Base-by-base conservation (phyloP, 1,140 invertebrate genomes). In the Drosophila yakuba region DNA sequence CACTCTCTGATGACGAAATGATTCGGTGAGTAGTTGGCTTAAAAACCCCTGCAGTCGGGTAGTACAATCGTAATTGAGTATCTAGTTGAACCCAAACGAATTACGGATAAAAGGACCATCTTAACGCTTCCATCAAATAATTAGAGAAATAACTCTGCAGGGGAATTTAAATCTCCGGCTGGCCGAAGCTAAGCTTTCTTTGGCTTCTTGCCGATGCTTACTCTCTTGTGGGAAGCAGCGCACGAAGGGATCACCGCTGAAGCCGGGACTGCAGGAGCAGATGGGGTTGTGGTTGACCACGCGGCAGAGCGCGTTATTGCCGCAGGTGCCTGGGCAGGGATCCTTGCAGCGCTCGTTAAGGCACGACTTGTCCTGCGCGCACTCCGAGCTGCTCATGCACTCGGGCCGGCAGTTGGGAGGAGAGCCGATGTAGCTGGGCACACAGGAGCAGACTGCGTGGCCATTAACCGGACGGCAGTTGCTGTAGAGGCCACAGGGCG, bases 201-300 rank as follows among this genome's bases (percentile, higher is more conserved):
- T 3, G 12, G 45, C 58, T 23, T 3, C 12, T 35, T 4, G 17
- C 17, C 36, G 59, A 47, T 58, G 64, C 94, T 95, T 94, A 95
- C 95, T 94, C 93, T 93, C 91, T 92, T 94, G 91, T 61, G 93
- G 93, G 51, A 93, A 68, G 91, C 96, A 96, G 71, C 94, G 93
- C 39, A 95, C 93, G 84, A 96, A 96, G 56, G 96, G 96, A 94
- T 97, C 96, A 56, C 96, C 96, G 20, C 93, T 94, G 89, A 94
- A 95, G 71, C 94, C 95, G 68, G 92, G 90, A 14, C 94, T 93
- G 91, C 96, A 97, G 84, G 94, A 95, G 91, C 96, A 97, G 62
- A 96, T 94, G 28, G 96, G 95, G 81, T 95, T 96, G 80, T 97
- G 96, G 86, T 96, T 96, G 15, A 96, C 93, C 20, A 96, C 95